Base-by-base conservation (phyloP, 1,140 invertebrate genomes). In the Ceratina australensis region DNA sequence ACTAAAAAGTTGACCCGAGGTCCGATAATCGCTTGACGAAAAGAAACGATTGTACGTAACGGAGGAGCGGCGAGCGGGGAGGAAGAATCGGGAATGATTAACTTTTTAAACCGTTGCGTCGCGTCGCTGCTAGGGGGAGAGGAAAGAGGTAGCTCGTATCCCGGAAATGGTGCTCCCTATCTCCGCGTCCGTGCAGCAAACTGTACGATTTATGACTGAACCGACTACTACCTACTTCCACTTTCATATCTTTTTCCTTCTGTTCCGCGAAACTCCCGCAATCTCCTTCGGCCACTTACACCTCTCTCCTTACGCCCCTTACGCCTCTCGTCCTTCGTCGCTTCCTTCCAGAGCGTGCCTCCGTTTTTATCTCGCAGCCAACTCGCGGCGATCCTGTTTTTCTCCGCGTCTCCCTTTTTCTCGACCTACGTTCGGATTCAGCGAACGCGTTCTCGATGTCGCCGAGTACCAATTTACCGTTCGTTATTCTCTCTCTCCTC, bases 141-240 rank as follows among this genome's bases (percentile, higher is more conserved):
- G 33, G 33, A 42, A 42, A 42, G 33, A 42, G 33, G 33, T 42
- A 82, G 78, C 76, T 84, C 82, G 79, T 86, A 81, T 86, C 82
- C 85, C 86, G 87, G 87, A 89, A 90, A 87, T 83, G 87, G 84
- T 87, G 7, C 73, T 85, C 87, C 86, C 87, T 91, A 91, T 90
- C 89, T 87, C 86, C 79, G 84, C 84, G 83, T 90, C 84, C 86
- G 79, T 82, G 84, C 87, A 77, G 81, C 87, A 86, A 90, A 87
- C 85, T 89, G 80, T 85, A 87, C 87, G 90, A 91, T 91, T 91
- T 91, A 91, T 90, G 84, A 88, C 89, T 88, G 82, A 77, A 57
- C 79, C 82, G 82, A 87, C 87, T 88, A 18, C 52, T n/a, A 83
- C 82, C 52, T n/a, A 83, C 82, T 87, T 87, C 82, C 76, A 81